These are phyloP conservation scores for Riparia riparia DNA, from an alignment of 2,113 vertebrate genomes.

Conservation along the genomic window DNA sequence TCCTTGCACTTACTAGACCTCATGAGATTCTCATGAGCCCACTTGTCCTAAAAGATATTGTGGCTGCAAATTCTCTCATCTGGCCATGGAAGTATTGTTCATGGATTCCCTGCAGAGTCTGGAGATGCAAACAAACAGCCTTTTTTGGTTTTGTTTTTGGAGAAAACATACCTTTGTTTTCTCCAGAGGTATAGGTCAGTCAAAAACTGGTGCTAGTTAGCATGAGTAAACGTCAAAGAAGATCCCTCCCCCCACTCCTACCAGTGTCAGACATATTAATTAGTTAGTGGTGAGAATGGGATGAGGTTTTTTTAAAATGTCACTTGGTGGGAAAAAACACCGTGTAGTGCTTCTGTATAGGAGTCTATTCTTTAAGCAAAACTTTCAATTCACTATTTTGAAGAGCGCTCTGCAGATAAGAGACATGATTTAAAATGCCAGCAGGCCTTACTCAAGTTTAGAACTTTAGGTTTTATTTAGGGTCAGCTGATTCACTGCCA, in stretches of 20 bases:
- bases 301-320: not conserved
- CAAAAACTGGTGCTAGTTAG: not conserved
- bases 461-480: not conserved
- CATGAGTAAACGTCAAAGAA: not conserved
- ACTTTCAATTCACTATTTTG: not conserved
- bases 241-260: not conserved
- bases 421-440: not conserved
- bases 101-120: not conserved
- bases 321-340: not conserved
- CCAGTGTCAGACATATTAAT: not conserved
- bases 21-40: not conserved
- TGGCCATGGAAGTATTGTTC: accelerated
- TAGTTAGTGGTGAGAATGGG: not conserved
- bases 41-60: not conserved
- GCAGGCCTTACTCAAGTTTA: not conserved
- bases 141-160: no score
- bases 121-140: not conserved
- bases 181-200: not conserved
- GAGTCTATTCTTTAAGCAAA: not conserved
- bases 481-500: not conserved
- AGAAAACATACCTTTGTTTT: not conserved
- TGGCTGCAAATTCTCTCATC: not conserved
- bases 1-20: not conserved
- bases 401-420: not conserved
- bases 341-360: not conserved